These are phyloP conservation scores for Aspidiotus rigidus DNA, from an alignment of 2,888 invertebrate genomes.

Conservation along the genomic window DNA sequence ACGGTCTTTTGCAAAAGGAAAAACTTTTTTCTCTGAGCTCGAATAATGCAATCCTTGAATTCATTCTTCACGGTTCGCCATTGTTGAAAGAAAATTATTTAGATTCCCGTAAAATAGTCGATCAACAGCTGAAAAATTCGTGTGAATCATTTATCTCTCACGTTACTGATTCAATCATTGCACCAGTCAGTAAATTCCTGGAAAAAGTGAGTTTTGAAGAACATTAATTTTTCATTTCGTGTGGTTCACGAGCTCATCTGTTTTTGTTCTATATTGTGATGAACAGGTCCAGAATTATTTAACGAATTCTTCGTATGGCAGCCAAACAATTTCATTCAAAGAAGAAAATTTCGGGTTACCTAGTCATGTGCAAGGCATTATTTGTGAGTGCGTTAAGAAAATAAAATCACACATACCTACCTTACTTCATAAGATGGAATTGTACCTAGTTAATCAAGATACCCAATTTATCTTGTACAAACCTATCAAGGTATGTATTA, in stretches of 20 bases:
- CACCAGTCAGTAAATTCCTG: constrained; percentile 62
- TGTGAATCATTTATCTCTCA: constrained; percentile 82
- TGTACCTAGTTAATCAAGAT: constrained; percentile 91
- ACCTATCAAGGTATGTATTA: constrained; percentile 65
- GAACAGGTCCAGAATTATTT: no score
- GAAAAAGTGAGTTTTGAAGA: constrained; percentile 53
- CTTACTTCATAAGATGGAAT: constrained; percentile 80
- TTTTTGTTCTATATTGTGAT: neutral
- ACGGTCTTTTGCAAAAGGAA: constrained; percentile 54
- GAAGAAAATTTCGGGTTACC: constrained; percentile 58
- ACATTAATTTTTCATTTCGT: neutral
- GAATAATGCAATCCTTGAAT: constrained; percentile 87
- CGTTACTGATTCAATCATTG: constrained; percentile 63
- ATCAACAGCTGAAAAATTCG: constrained; percentile 76
- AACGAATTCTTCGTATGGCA: neutral
- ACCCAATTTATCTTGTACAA: constrained; percentile 94
- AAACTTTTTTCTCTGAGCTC: constrained; percentile 77
- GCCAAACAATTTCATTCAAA: constrained; percentile 17
- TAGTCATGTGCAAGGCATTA: constrained; percentile 59
- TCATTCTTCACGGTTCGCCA: constrained; percentile 84
- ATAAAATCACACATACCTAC: constrained; percentile 70
- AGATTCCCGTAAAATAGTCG: constrained; percentile 93
- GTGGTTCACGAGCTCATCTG: neutral
- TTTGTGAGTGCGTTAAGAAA: constrained; percentile 66
- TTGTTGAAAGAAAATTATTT: constrained; percentile 83